Percentiles rank a stretch among this genome's conserved stretches.
phyloP scores from a whole-genome alignment of 2,113 vertebrate species.

The Megaceryle torquata region DNA sequence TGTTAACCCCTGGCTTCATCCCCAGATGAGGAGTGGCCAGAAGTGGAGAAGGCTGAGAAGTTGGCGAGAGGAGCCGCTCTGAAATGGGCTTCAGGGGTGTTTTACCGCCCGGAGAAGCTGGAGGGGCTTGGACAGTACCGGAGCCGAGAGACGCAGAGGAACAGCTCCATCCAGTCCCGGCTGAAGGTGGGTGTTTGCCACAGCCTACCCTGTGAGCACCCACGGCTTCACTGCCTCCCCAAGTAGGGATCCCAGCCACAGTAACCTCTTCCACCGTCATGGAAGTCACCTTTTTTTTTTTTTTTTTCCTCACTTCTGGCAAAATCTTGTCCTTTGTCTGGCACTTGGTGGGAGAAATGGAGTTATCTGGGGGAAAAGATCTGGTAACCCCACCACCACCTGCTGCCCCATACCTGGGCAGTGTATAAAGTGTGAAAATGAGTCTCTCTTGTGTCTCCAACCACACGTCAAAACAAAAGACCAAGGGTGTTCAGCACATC shows the following conservation, averaged over 20 bases:
- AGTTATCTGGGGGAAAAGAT: background rate
- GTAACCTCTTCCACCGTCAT: background rate
- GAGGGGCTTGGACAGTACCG: constrained; percentile 86
- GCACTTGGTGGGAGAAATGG: background rate
- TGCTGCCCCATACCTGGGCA: background rate
- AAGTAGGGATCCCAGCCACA: background rate
- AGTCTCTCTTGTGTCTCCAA: fast-evolving
- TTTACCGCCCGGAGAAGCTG: constrained; percentile 89
- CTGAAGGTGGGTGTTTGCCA: constrained; percentile 82
- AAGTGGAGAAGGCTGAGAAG: constrained; percentile 84
- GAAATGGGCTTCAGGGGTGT: constrained; percentile 96
- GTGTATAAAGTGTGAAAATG: background rate
- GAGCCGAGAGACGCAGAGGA: constrained; percentile 89
- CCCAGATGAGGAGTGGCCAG: constrained; percentile 71
- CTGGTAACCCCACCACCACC: fast-evolving
- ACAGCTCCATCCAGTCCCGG: constrained; percentile 87
- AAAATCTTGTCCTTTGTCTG: background rate
- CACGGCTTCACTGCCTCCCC: background rate
- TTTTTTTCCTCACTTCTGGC: background rate
- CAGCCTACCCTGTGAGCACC: background rate
- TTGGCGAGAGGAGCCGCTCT: constrained; percentile 91
- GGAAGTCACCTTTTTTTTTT: background rate
- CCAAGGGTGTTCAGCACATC: background rate
- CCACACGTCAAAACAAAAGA: background rate
- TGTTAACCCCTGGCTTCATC: background rate